These are phyloP conservation scores for Drosophila colorata DNA, from an alignment of 2,888 invertebrate species.

Conservation along the genomic window DNA sequence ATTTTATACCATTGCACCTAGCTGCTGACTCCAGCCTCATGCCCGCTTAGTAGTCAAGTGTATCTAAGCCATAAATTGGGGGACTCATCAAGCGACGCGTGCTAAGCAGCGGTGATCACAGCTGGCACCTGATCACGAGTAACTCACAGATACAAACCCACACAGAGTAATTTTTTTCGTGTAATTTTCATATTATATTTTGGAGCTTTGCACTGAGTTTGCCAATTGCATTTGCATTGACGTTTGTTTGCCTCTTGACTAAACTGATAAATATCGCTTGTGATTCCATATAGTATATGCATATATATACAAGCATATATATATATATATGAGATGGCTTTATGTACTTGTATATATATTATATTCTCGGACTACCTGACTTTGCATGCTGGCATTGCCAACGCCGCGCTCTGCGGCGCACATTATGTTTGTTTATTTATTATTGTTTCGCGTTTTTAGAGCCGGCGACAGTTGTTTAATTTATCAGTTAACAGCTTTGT, in stretches of 20 bases:
- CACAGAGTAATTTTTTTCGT: background rate
- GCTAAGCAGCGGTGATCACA: conserved; percentile 33
- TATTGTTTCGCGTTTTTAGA: conserved; percentile 34
- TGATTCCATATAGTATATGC: background rate
- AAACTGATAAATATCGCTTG: conserved; percentile 27
- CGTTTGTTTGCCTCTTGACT: conserved; percentile 15
- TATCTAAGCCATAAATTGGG: conserved; percentile 45
- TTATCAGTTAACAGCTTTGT: conserved; percentile 74
- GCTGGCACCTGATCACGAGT: conserved; percentile 50
- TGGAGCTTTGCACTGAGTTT: conserved; percentile 3
- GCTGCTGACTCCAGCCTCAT: background rate
- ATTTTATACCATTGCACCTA: background rate
- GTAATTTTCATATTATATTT: background rate
- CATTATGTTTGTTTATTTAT: conserved; percentile 49
- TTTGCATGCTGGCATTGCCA: conserved; percentile 40
- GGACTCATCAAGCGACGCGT: conserved; percentile 47
- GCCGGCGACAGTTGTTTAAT: conserved; percentile 73
- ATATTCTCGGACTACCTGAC: conserved; percentile 46
- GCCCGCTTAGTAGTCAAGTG: conserved; percentile 22
- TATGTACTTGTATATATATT: conserved; percentile 10
- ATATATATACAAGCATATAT: background rate
- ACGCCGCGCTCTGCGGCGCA: conserved; percentile 16
- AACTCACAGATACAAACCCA: conserved; percentile 28
- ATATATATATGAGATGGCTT: background rate
- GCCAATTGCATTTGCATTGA: conserved; percentile 49